Conservation (phyloP, 2,888 invertebrate species). For the Oligia strigilis region DNA sequence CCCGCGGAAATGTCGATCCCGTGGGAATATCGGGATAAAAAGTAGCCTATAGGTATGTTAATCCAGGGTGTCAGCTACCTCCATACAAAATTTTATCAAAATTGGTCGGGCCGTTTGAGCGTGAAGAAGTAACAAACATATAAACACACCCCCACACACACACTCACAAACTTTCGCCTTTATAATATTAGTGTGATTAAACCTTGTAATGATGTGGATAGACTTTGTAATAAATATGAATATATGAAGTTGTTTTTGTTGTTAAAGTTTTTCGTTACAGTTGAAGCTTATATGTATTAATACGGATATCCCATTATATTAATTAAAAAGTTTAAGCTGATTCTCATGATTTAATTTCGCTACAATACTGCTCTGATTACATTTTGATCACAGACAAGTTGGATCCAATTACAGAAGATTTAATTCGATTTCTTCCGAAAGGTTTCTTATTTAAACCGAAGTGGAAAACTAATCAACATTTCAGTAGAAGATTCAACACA, state of each 20-base stretch:
- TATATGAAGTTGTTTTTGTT: no score
- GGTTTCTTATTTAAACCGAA: conserved; percentile 17
- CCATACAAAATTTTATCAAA: no score
- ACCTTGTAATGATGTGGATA: no score
- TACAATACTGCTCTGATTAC: conserved; percentile 9
- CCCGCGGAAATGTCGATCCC: no score
- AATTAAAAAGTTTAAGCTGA: conserved; percentile 1
- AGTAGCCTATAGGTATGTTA: no score
- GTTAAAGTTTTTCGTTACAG: neutral
- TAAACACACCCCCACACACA: no score
- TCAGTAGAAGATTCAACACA: neutral
- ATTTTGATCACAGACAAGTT: conserved; percentile 21
- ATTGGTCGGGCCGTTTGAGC: no score
- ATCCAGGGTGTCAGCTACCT: no score
- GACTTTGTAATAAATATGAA: neutral
- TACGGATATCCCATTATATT: neutral
- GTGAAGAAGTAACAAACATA: no score
- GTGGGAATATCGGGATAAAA: no score
- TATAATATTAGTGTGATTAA: no score
- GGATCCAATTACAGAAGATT: conserved; percentile 10
- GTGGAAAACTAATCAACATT: conserved; percentile 26
- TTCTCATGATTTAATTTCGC: conserved; percentile 4
- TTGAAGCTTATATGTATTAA: neutral
- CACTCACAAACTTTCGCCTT: no score
- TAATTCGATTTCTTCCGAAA: conserved; percentile 24